phyloP scores from a whole-genome alignment of 92 coral and sea anemone species.

The Porites divaricata region DNA sequence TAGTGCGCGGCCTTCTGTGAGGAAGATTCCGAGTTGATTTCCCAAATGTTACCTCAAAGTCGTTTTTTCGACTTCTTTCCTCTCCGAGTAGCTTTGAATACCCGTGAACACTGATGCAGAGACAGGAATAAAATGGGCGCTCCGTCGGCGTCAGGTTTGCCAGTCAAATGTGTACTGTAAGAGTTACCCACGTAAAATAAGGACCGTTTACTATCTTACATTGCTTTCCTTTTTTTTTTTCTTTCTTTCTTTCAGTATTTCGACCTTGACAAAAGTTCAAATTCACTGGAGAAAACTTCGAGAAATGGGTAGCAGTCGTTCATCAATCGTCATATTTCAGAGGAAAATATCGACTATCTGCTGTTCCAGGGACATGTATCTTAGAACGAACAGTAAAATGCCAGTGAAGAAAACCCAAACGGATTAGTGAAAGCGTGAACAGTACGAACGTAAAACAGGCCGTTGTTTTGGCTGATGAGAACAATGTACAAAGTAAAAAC shows the following conservation, averaged over 20 bases:
- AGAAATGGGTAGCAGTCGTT: slow-evolving; percentile 7
- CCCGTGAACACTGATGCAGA: not conserved
- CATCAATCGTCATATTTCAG: not conserved
- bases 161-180: too few relatives aligned
- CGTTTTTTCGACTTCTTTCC: too few relatives aligned
- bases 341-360: not conserved
- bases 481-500: not conserved
- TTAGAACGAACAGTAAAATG: not conserved
- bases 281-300: slow-evolving; percentile 30
- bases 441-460: not conserved
- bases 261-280: slow-evolving; percentile 40
- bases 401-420: not conserved
- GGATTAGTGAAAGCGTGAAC: not conserved
- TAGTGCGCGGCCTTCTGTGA: too few relatives aligned
- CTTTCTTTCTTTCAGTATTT: slow-evolving; percentile 11
- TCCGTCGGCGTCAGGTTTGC: too few relatives aligned
- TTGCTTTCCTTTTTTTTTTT: too few relatives aligned
- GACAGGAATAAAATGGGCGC: not conserved
- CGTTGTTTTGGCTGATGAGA: not conserved
- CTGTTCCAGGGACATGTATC: not conserved
- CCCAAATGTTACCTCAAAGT: too few relatives aligned
- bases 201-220: too few relatives aligned
- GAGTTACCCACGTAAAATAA: too few relatives aligned
- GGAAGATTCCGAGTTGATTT: too few relatives aligned
- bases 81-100: too few relatives aligned